Conservation (phyloP, 2,113 vertebrate genomes). For the Gymnocephalus cernua region DNA sequence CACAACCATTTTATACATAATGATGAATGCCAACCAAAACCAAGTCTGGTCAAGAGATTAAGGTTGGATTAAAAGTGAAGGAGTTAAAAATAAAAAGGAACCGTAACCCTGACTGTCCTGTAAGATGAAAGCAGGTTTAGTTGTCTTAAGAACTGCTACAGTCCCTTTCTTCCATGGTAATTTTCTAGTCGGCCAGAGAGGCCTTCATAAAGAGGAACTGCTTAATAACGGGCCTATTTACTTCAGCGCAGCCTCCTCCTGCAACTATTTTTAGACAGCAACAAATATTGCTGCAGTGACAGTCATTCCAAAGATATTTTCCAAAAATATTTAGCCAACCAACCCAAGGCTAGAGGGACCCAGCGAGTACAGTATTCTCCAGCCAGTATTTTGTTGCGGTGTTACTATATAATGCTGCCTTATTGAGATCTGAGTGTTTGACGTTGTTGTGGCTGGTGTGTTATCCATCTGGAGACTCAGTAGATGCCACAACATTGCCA, state of each 20-base stretch:
- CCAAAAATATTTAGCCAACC: slow-evolving; percentile 57
- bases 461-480: slow-evolving; percentile 66
- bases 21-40: not conserved
- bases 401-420: slow-evolving; percentile 18
- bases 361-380: slow-evolving; percentile 20
- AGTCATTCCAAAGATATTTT: slow-evolving; percentile 48
- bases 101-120: not conserved
- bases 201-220: slow-evolving; percentile 41
- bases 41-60: not conserved
- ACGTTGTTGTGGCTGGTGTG: slow-evolving; percentile 42
- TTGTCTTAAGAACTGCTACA: not conserved
- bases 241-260: slow-evolving; percentile 41
- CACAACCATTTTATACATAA: not conserved
- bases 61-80: not conserved
- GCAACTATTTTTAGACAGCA: slow-evolving; percentile 69
- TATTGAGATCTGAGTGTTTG: slow-evolving; percentile 33
- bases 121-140: not conserved
- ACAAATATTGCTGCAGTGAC: slow-evolving; percentile 52
- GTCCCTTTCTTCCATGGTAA: slow-evolving; percentile 15
- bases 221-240: slow-evolving; percentile 69
- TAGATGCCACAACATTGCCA: slow-evolving; percentile 37
- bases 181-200: slow-evolving; percentile 33
- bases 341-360: slow-evolving; percentile 6
- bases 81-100: not conserved
- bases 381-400: slow-evolving; percentile 16